A percentile compares a stretch with the other conserved stretches of the same genome.
Conservation (phyloP, 2,888 invertebrate genomes). For the Graphium colonna region DNA sequence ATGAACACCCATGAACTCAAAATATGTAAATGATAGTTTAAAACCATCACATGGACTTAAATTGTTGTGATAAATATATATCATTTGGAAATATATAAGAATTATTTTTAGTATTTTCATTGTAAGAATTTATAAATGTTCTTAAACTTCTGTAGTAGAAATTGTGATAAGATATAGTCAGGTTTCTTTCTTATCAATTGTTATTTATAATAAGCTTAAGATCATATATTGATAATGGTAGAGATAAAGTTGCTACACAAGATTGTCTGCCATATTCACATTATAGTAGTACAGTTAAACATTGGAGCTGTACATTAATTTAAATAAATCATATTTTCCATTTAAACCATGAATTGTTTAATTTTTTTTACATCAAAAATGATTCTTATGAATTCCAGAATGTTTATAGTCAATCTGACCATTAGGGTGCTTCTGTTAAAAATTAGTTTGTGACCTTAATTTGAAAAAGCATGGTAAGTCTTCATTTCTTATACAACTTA, state of each 20-base stretch:
- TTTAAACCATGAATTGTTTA: conserved; percentile 55
- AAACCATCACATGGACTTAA: no score
- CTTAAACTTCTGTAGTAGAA: conserved; percentile 47
- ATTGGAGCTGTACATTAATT: conserved; percentile 47
- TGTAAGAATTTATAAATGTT: conserved; percentile 29
- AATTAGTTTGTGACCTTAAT: conserved; percentile 58
- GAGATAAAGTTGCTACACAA: conserved; percentile 59
- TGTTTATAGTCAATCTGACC: conserved; percentile 55
- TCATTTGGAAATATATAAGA: not conserved
- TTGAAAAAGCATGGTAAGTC: conserved; percentile 58
- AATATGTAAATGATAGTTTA: no score
- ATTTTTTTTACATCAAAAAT: conserved; percentile 58
- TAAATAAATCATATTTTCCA: conserved; percentile 34
- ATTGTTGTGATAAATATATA: not conserved
- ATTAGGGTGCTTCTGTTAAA: conserved; percentile 47
- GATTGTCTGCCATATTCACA: conserved; percentile 49
- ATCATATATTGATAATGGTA: conserved; percentile 65
- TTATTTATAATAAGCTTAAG: conserved; percentile 72
- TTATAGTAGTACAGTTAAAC: conserved; percentile 44
- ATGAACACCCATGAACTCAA: no score
- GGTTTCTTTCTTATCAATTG: conserved; percentile 64
- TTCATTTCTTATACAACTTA: conserved; percentile 29
- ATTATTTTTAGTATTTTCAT: conserved; percentile 15
- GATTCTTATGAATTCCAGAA: conserved; percentile 54
- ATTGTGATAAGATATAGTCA: conserved; percentile 64